These are phyloP conservation scores for Sitodiplosis mosellana DNA, from an alignment of 1,140 invertebrate species.

Conservation along the genomic window DNA sequence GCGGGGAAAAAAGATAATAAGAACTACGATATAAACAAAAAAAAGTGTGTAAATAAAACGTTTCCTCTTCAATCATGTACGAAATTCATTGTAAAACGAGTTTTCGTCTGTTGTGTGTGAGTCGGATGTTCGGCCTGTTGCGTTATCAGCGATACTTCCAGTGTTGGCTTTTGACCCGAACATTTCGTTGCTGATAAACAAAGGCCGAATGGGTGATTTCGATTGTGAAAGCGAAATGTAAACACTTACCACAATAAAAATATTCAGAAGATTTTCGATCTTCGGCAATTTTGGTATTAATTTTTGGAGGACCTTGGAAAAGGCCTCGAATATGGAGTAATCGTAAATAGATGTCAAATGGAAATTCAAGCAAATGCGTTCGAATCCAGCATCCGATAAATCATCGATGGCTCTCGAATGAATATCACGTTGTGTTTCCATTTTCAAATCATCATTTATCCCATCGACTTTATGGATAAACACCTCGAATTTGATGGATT, in stretches of 20 bases:
- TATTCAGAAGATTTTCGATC: conserved; percentile 93
- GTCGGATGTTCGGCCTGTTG: too few species aligned
- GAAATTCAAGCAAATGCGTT: conserved; percentile 82
- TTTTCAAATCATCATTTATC: conserved; percentile 95
- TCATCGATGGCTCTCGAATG: conserved; percentile 93
- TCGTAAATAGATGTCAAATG: conserved; percentile 99
- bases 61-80: too few species aligned
- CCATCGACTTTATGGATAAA: conserved; percentile 99
- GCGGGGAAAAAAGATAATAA: conserved; percentile 2
- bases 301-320: conserved; percentile 99
- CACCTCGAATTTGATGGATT: conserved; percentile 93
- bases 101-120: too few species aligned
- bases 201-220: too few species aligned
- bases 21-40: too few species aligned
- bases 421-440: conserved; percentile 95
- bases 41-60: too few species aligned
- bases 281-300: conserved; percentile 93
- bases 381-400: conserved; percentile 67
- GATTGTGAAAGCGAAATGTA: background rate
- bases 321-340: conserved; percentile 99
- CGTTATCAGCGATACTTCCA: too few species aligned
- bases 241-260: conserved; percentile 85
- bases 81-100: too few species aligned
- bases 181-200: too few species aligned
- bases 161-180: too few species aligned